Conservation (phyloP, 1,140 invertebrate genomes). For the Caenorhabditis inopinata region DNA sequence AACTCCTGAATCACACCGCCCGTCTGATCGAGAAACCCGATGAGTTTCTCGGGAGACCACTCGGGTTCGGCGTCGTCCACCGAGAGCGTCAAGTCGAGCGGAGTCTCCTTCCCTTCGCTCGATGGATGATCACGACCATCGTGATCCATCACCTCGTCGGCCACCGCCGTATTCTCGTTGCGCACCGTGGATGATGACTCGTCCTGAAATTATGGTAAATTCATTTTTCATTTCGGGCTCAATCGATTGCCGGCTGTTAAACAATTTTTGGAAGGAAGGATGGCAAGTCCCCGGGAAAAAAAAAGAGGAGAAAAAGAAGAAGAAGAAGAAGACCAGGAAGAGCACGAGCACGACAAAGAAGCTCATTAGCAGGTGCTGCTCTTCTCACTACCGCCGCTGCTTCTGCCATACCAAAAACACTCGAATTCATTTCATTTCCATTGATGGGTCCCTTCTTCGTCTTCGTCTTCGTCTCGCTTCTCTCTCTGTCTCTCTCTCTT, state of each 20-base stretch:
- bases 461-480: background rate
- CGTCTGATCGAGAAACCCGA: constrained; percentile 20
- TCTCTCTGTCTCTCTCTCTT: background rate
- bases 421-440: constrained; percentile 34
- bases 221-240: too few relatives aligned
- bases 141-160: constrained; percentile 21
- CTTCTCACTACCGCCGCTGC: background rate
- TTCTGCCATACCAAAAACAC: constrained; percentile 12
- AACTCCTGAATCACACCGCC: constrained; percentile 7
- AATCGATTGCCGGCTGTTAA: too few relatives aligned
- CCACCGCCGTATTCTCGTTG: constrained; percentile 4
- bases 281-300: background rate
- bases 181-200: background rate
- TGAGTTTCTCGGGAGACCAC: constrained; percentile 38
- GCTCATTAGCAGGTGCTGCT: constrained; percentile 30
- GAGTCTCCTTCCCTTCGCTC: constrained; percentile 21
- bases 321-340: background rate
- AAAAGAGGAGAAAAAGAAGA: background rate
- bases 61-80: background rate
- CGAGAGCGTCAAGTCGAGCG: constrained; percentile 31
- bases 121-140: background rate
- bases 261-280: too few relatives aligned
- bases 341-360: constrained; percentile 20
- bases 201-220: background rate
- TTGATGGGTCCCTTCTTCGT: background rate